A percentile compares a stretch with the other conserved stretches of the same genome.
Conservation (phyloP, 2,888 invertebrate genomes). For the Platynereis dumerilii region DNA sequence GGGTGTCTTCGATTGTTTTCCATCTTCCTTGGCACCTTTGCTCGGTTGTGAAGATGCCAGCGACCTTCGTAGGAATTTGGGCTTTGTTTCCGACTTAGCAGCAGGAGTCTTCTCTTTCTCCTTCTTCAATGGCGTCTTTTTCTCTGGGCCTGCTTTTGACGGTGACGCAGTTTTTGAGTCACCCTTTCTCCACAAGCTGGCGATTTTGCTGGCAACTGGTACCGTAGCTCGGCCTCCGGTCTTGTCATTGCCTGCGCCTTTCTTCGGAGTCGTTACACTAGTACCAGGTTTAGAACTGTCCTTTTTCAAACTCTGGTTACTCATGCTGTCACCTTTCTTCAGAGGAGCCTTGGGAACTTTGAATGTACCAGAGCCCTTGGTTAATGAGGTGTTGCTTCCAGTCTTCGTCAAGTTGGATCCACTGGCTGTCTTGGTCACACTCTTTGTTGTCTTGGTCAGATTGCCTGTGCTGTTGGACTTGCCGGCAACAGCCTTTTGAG, state of each 20-base stretch:
- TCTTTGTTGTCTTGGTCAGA: neutral
- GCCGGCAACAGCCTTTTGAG: constrained; percentile 32
- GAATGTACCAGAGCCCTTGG: constrained; percentile 12
- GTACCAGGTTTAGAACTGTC: constrained; percentile 25
- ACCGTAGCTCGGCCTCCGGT: neutral
- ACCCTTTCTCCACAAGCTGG: constrained; percentile 82
- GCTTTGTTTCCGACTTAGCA: neutral
- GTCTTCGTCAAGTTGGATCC: constrained; percentile 36
- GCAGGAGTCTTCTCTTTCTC: constrained; percentile 8
- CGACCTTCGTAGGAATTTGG: constrained; percentile 5
- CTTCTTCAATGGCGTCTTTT: constrained; percentile 2
- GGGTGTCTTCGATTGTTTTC: neutral
- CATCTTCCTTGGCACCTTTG: constrained; percentile 10
- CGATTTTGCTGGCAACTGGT: constrained; percentile 74
- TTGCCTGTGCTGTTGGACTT: constrained; percentile 34
- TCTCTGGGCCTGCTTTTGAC: neutral
- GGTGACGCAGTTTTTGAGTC: constrained; percentile 8
- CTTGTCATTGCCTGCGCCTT: neutral
- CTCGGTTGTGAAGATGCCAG: constrained; percentile 16
- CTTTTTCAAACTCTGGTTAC: constrained; percentile 29
- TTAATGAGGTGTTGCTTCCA: constrained; percentile 43
- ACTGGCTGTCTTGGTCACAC: constrained; percentile 34
- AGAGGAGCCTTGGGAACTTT: constrained; percentile 23
- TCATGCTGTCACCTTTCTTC: neutral
- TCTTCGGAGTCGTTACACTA: constrained; percentile 1